Conservation (phyloP, 1,140 invertebrate genomes). For the Drosophila pseudoobscura region DNA sequence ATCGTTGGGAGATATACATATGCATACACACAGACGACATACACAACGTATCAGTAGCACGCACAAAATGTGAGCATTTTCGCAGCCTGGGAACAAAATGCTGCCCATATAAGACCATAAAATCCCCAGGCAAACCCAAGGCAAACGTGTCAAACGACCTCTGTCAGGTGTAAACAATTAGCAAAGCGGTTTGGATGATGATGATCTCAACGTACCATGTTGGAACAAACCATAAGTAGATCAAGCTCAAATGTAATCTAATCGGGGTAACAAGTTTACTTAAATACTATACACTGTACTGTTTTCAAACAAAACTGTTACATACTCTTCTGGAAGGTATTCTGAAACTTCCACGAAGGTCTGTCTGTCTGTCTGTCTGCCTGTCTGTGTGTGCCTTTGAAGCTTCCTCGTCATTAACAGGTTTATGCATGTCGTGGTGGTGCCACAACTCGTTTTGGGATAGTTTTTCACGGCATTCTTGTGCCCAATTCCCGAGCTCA, state of each 20-base stretch:
- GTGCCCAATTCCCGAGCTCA: too few relatives aligned
- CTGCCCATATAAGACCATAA: constrained; percentile 20
- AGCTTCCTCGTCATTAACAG: constrained; percentile 27
- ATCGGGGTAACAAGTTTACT: constrained; percentile 29
- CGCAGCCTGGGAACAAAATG: constrained; percentile 30
- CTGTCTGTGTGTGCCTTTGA: constrained; percentile 15
- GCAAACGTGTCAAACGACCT: constrained; percentile 8
- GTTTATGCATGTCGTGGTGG: neutral
- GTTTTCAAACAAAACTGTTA: neutral
- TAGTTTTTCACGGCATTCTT: constrained; percentile 19
- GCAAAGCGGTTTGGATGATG: constrained; percentile 24
- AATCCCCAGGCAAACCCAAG: constrained; percentile 15
- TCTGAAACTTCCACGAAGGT: constrained; percentile 40
- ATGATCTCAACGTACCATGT: neutral
- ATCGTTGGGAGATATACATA: constrained; percentile 42
- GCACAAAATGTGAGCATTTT: constrained; percentile 23
- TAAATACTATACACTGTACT: neutral
- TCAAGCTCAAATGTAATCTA: constrained; percentile 6
- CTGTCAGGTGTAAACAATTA: constrained; percentile 55
- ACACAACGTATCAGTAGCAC: constrained; percentile 10
- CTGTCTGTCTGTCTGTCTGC: too few relatives aligned
- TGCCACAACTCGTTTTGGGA: constrained; percentile 30
- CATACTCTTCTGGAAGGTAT: constrained; percentile 16
- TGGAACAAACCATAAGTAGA: neutral
- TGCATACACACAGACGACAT: constrained; percentile 22